A percentile compares a stretch with the other conserved stretches of the same genome.
These are phyloP conservation scores for Aphodius sticticus DNA, from an alignment of 2,888 invertebrate species.

Conservation along the genomic window DNA sequence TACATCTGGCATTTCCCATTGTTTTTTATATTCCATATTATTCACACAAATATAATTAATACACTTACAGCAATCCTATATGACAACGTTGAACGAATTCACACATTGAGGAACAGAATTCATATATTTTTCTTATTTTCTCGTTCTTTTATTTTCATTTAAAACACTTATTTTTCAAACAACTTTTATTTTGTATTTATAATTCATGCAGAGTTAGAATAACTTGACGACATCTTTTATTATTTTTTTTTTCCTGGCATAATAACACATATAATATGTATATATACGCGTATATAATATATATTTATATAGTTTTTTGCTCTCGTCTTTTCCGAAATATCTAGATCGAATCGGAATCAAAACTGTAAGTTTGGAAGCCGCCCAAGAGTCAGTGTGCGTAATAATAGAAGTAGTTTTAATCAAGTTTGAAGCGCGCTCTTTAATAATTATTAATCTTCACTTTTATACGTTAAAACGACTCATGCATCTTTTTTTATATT, in stretches of 20 bases:
- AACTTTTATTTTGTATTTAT: slow-evolving; percentile 21
- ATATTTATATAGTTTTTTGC: slow-evolving; percentile 7
- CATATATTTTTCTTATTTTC: slow-evolving; percentile 20
- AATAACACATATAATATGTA: slow-evolving; percentile 9
- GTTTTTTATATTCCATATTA: slow-evolving; percentile 28
- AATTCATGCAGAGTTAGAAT: slow-evolving; percentile 14
- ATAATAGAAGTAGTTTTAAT: neutral
- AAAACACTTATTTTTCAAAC: slow-evolving; percentile 27
- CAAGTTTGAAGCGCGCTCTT: neutral
- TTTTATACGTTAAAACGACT: neutral
- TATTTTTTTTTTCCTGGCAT: slow-evolving; percentile 6
- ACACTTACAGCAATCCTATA: slow-evolving; percentile 56
- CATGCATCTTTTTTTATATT: neutral
- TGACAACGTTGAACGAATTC: slow-evolving; percentile 47
- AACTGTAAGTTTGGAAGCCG: neutral
- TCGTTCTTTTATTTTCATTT: slow-evolving; percentile 12
- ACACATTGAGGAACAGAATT: slow-evolving; percentile 31
- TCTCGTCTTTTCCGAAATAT: neutral
- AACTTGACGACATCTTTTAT: slow-evolving; percentile 7
- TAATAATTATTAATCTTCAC: neutral
- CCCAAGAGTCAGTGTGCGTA: slow-evolving; percentile 4
- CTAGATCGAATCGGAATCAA: too few relatives aligned
- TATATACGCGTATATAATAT: slow-evolving; percentile 13
- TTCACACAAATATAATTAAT: slow-evolving; percentile 56
- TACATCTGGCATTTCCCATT: slow-evolving; percentile 33